Base-by-base conservation (phyloP, 2,797 vertebrate species). In the Oreortyx pictus region DNA sequence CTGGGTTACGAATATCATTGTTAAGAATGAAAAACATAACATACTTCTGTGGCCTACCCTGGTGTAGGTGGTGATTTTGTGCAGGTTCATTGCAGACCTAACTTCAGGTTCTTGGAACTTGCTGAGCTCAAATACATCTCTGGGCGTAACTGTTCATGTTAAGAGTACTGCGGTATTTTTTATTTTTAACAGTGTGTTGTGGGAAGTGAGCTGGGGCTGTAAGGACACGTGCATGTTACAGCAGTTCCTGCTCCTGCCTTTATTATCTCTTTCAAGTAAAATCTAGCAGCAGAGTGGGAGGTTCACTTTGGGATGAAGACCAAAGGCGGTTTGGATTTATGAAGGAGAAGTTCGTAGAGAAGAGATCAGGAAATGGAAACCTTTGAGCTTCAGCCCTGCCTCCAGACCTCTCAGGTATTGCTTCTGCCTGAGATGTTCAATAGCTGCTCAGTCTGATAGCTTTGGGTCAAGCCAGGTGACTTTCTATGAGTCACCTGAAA, bases 381-480 rank as follows among this genome's bases (percentile, higher is more conserved):
- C 39, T 79, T 86, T 73, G 72, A 78, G 31, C 18, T 89, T 86
- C 35, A 31, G 8, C 13, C 37, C 22, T 52, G 8, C 44, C 73
- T 78, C 43, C 52, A 57, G 64, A 49, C 43, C 46, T 76, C n/a
- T 83, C 35, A 9, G 27, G 9, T 54, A 22, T 72, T 18, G 11
- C 23, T 78, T 33, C 50, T 68, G n/a, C 24, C 46, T 52, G 24
- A 19, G n/a, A 68, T 0, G 7, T 75, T 39, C 31, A 61, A 27
- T 43, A 59, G 7, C 17, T 1, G 1, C 73, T 18, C 41, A 2
- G 37, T 71, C 74, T 88, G 5, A 2, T 19, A 67, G 71, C 75
- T 82, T 80, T 77, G 46, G 37, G 39, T 87, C 72, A 94, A 60
- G n/a, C 73, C 46, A 89, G 81, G 47, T 88, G 39, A 64, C 57